These are phyloP conservation scores for Pipra filicauda DNA, from an alignment of 2,113 vertebrate genomes.

Conservation along the genomic window DNA sequence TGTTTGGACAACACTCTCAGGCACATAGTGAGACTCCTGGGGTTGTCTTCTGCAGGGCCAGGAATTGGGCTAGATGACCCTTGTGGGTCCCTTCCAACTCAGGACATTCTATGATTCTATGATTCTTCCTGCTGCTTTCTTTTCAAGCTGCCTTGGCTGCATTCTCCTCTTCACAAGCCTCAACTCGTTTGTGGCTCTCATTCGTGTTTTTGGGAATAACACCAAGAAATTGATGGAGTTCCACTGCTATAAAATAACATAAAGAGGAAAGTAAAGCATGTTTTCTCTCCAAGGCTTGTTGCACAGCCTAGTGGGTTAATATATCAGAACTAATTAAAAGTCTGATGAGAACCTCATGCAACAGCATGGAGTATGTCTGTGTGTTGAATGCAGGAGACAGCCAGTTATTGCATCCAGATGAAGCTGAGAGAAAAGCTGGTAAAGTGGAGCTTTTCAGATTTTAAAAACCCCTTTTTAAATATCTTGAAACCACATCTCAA, in stretches of 20 bases:
- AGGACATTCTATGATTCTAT: background rate
- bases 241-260: background rate
- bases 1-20: background rate
- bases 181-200: background rate
- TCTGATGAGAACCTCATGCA: background rate
- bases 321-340: constrained; percentile 32
- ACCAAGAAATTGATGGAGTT: background rate
- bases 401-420: background rate
- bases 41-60: background rate
- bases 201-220: background rate
- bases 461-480: background rate
- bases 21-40: background rate
- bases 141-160: background rate
- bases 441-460: background rate
- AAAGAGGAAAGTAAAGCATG: background rate
- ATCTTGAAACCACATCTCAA: background rate
- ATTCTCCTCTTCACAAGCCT: background rate
- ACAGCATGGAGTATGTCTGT: background rate
- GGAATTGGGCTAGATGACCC: accelerated
- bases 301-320: constrained; percentile 2
- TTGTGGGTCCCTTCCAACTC: background rate
- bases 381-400: background rate
- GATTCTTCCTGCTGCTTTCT: background rate
- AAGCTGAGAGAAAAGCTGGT: background rate
- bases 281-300: background rate